Evolutionary conservation across 2,113 vertebrate species (phyloP), one percentile per base, ranked within the genome.

Genomic region (Psilopsiagon aymara): DNA sequence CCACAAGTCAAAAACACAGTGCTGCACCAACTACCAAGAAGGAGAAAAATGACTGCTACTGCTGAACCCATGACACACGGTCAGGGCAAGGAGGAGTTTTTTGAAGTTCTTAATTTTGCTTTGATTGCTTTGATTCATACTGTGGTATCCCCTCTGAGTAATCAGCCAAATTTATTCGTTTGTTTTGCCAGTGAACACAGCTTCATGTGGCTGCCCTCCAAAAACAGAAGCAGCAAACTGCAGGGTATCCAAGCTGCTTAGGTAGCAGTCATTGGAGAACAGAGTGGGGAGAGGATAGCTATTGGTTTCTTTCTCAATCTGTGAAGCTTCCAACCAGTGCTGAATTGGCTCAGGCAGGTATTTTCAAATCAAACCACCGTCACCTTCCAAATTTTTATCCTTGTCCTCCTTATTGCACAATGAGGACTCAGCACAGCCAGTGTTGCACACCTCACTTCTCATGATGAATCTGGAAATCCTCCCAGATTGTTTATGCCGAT

Each of bases 91-190:
- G 74, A 89, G 44, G 44, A 31, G 11, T 5, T 90, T 94, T 77
- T 83, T 43, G 35, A 86, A 55, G 55, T 37, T 92, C 77, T 90
- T 96, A 52, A 88, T 94, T 97, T 92, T 90, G 44, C 84, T 94
- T 95, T 96, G 87, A 77, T 93, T 97, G 49, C 84, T 95, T 95
- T 97, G 83, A 77, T 94, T 97, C 92, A 85, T 90, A 46, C 24
- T 68, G 33, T 91, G 88, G 74, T 89, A 92, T 95, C 85, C 67
- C 60, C 39, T 94, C 86, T 84, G 69, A 84, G 67, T 78, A 92
- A 95, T 78, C 83, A 80, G 82, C 89, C 80, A 81, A 66, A 84
- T 94, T 68, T 95, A 92, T 95, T 94, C 33, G 0, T 93, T 95
- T 94, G 83, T 95, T 97, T 97, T 93, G 89, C 92, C 91, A 95